Conservation (phyloP, 2,113 vertebrate species). For the Lophochroa leadbeateri region DNA sequence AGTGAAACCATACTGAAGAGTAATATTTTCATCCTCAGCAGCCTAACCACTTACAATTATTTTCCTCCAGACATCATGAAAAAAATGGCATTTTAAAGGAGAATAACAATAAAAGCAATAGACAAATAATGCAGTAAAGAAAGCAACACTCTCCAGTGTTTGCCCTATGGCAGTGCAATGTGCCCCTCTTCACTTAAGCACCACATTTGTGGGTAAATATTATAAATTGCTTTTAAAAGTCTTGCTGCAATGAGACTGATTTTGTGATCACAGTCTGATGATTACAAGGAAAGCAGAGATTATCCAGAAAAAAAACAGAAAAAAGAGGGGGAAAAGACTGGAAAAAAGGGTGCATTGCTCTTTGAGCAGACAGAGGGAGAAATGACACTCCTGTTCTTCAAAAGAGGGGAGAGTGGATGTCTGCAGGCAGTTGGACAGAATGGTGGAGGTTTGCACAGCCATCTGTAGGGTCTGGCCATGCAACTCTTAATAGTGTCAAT, state of each 20-base stretch:
- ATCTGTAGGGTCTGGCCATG: neutral
- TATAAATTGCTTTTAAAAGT: neutral
- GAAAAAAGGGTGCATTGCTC: neutral
- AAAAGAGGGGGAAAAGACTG: neutral
- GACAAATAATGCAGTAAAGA: neutral
- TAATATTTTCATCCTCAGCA: neutral
- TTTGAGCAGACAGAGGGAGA: neutral
- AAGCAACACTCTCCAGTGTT: neutral
- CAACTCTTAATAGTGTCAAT: neutral
- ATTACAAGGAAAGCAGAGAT: neutral
- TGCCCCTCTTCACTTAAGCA: neutral
- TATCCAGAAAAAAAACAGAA: neutral
- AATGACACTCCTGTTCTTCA: neutral
- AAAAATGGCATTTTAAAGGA: neutral
- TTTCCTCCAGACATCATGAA: neutral
- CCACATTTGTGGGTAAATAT: neutral
- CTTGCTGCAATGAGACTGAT: neutral
- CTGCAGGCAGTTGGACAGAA: neutral
- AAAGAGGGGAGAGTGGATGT: neutral
- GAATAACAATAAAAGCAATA: neutral
- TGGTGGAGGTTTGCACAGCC: neutral
- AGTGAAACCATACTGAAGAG: neutral
- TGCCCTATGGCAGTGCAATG: neutral
- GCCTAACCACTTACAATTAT: neutral
- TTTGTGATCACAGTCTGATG: neutral